Conservation (phyloP, 2,113 vertebrate genomes). For the Pachypanchax playfairii region DNA sequence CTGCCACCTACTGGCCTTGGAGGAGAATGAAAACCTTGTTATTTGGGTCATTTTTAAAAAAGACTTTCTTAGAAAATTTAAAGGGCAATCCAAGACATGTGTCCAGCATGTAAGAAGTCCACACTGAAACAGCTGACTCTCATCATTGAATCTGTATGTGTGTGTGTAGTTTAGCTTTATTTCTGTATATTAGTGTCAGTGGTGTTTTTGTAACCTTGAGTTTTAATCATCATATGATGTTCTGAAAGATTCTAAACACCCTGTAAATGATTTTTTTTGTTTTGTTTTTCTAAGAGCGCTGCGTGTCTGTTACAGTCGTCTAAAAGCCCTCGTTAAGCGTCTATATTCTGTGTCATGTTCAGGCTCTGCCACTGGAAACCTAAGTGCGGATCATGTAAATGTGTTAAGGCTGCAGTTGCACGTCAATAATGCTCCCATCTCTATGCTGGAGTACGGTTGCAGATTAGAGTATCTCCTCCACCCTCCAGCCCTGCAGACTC, state of each 20-base stretch:
- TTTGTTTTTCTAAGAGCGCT: background rate
- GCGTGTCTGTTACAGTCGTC: conserved; percentile 17
- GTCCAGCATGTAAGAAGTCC: too few species aligned
- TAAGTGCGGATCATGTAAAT: conserved; percentile 89
- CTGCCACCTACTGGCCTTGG: conserved; percentile 70
- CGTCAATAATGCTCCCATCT: conserved; percentile 89
- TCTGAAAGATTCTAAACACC: conserved; percentile 21
- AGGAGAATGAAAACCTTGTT: conserved; percentile 16
- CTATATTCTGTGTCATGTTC: conserved; percentile 89
- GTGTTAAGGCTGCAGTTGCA: conserved; percentile 81
- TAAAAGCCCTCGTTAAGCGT: conserved; percentile 60
- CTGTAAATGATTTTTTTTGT: conserved; percentile 12
- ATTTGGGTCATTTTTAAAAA: background rate
- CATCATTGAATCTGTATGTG: background rate
- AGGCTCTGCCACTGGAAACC: conserved; percentile 79
- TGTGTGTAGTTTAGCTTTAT: background rate
- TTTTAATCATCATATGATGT: conserved; percentile 5
- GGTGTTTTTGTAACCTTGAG: conserved; percentile 8
- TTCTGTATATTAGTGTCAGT: background rate
- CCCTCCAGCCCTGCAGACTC: conserved; percentile 77
- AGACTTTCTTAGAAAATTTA: background rate
- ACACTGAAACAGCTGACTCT: background rate
- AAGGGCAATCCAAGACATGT: too few species aligned
- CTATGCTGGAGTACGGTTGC: conserved; percentile 88
- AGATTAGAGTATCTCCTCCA: conserved; percentile 84